Evolutionary conservation across 2,888 invertebrate species (phyloP), one percentile per base, ranked within the genome.

Genomic region (Perizoma affinitatum): DNA sequence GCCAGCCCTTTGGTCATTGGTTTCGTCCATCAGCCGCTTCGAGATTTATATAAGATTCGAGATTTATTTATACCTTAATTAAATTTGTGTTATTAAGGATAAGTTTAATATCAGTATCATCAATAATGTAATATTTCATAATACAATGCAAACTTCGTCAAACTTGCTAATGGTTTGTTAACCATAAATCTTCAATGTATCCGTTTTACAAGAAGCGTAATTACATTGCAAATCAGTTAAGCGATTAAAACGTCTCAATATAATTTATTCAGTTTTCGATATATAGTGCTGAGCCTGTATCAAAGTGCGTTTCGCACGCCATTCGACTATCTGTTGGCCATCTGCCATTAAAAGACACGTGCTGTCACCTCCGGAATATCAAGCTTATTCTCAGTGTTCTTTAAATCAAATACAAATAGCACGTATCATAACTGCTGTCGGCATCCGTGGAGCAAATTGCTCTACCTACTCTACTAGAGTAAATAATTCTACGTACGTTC

Each of bases 321-420:
- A 59, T 68, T 68, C 65, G 60, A 59, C 57, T 70, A 65, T 72
- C 62, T 63, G 67, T 71, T 79, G 77, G 78, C 70, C 38, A 63
- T 60, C 47, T 69, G 78, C 78, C 78, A 77, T 69, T 53, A 58
- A 52, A 54, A 71, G 65, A 67, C 70, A 68, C 73, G 52, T 67
- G 72, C 65, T 76, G 72, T 74, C 69, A 73, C 71, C 73, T 74
- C 72, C 67, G 70, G 70, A 71, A 71, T 69, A 71, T 69, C 70
- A 69, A 72, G 71, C 70, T 69, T 66, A 70, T 69, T 72, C 70
- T 61, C 66, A 68, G 71, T 67, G 64, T 64, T 65, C 70, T 63
- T 72, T 66, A 73, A 78, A 73, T 76, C 70, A 71, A 66, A 74
- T 73, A 73, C 66, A 68, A 74, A 66, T 72, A 71, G 71, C 63